Conservation (phyloP, 2,797 vertebrate species). For the Falco peregrinus region DNA sequence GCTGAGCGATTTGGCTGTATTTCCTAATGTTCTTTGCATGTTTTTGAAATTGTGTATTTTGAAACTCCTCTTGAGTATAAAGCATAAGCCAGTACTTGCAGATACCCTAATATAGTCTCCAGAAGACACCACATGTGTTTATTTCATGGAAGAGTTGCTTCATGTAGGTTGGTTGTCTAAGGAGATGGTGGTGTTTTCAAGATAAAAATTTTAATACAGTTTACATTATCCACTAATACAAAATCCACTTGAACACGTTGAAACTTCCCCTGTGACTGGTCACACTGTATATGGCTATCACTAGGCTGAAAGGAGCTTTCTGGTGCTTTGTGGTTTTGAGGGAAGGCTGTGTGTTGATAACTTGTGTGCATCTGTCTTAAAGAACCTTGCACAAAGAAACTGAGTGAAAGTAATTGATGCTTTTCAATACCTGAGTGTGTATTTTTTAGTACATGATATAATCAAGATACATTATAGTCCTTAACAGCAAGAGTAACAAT, state of each 20-base stretch:
- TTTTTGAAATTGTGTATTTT: not conserved
- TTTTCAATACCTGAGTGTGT: not conserved
- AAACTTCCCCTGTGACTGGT: not conserved
- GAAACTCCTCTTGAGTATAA: not conserved
- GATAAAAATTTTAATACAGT: not conserved
- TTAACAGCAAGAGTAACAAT: not conserved
- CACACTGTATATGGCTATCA: rapidly evolving
- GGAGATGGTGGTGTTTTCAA: not conserved
- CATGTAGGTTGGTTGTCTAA: rapidly evolving
- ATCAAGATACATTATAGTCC: not conserved
- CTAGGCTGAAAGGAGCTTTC: not conserved
- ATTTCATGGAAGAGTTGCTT: not conserved
- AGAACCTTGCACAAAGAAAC: not conserved
- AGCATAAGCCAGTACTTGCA: not conserved
- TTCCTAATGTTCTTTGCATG: not conserved
- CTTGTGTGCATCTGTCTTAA: not conserved
- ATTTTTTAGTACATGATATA: not conserved
- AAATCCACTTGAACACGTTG: not conserved
- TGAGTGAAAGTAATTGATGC: not conserved
- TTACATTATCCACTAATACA: not conserved
- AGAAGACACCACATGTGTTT: not conserved
- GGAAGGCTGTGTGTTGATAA: not conserved
- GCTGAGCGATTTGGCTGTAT: not conserved
- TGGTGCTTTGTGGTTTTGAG: not conserved
- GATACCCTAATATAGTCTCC: not conserved